Evolutionary conservation across 2,113 vertebrate species (phyloP).

Genomic region (Protobothrops mucrosquamatus): DNA sequence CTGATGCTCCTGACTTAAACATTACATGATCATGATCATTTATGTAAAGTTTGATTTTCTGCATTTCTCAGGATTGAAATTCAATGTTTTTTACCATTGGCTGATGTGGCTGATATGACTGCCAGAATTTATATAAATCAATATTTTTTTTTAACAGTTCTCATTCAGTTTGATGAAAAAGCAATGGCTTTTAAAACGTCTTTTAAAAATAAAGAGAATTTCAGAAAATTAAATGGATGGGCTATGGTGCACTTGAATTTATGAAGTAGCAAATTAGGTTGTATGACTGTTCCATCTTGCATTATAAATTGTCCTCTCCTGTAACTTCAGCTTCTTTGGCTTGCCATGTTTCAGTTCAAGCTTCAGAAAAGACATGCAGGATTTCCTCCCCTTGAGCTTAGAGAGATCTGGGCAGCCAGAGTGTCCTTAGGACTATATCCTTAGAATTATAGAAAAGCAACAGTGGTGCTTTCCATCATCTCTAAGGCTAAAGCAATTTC

Average conservation of each 20-base stretch:
- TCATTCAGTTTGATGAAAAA: background rate
- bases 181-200: background rate
- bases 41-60: background rate
- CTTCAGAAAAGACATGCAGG: background rate
- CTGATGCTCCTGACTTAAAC: background rate
- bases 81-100: background rate
- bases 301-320: background rate
- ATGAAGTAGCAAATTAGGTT: background rate
- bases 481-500: background rate
- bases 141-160: background rate
- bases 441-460: background rate
- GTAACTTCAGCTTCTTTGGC: background rate
- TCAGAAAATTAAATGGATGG: background rate
- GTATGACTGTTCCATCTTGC: background rate
- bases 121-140: background rate
- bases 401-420: background rate
- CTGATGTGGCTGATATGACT: background rate
- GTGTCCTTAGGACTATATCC: background rate
- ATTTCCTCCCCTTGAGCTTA: background rate
- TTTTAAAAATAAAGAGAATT: background rate
- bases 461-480: background rate
- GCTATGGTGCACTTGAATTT: background rate
- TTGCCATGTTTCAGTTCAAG: background rate
- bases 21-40: background rate
- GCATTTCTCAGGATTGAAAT: background rate